A percentile compares a stretch with the other conserved stretches of the same genome.
Evolutionary conservation across 2,113 vertebrate species (phyloP).

Genomic region (Ginglymostoma cirratum): DNA sequence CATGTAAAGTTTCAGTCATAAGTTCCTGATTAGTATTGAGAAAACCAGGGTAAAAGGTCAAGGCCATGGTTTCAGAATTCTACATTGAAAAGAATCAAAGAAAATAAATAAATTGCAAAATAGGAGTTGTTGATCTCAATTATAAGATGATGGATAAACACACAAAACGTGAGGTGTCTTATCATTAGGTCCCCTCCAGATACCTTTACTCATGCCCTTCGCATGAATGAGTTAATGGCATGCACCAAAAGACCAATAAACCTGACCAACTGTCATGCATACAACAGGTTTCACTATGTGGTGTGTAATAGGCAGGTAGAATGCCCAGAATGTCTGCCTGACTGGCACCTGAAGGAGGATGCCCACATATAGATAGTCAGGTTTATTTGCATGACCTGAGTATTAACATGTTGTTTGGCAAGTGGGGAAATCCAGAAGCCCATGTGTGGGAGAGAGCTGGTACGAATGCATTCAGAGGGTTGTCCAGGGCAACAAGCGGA

Average conservation of each 20-base stretch:
- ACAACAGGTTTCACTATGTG: background rate
- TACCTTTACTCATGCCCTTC: background rate
- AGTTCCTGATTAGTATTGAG: background rate
- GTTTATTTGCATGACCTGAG: background rate
- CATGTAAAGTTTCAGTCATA: background rate
- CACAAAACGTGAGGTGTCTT: background rate
- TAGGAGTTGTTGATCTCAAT: background rate
- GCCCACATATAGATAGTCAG: background rate
- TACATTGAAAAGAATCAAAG: background rate
- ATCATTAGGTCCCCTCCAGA: background rate
- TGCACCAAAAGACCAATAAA: background rate
- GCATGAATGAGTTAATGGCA: background rate
- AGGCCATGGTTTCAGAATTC: background rate
- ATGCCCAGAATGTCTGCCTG: no score
- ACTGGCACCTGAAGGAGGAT: background rate
- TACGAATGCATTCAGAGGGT: background rate
- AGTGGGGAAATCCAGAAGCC: background rate
- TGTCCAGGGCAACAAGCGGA: background rate
- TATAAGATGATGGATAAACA: background rate
- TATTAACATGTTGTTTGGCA: background rate
- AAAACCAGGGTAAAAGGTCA: background rate
- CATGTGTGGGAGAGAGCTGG: background rate
- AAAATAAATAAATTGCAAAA: background rate
- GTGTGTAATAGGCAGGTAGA: background rate
- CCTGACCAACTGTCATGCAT: background rate